These are phyloP conservation scores for Macaca fascicularis DNA, from an alignment of 2,113 vertebrate species.

Conservation along the genomic window DNA sequence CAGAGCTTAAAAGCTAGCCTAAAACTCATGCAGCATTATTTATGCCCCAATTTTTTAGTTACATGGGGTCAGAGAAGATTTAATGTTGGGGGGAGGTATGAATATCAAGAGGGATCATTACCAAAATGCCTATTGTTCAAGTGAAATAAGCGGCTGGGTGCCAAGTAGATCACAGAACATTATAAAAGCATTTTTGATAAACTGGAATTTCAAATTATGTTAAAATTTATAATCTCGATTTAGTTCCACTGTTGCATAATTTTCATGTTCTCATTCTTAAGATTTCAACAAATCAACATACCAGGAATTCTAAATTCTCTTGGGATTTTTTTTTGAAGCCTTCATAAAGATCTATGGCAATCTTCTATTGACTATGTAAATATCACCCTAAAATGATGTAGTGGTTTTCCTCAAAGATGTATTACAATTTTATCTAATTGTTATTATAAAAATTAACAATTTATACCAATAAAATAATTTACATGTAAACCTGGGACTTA, in stretches of 20 bases:
- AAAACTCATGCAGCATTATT: background rate
- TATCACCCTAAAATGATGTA: background rate
- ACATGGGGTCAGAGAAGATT: background rate
- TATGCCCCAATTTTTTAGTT: background rate
- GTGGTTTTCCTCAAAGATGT: background rate
- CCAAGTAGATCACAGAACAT: background rate
- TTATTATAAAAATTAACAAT: background rate
- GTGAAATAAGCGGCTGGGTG: background rate
- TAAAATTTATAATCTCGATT: background rate
- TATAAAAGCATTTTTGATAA: background rate
- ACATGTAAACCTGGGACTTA: background rate
- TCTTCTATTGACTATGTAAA: background rate
- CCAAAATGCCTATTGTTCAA: background rate
- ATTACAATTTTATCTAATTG: background rate
- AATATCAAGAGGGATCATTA: background rate
- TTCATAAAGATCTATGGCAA: background rate
- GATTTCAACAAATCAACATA: background rate
- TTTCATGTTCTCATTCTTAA: background rate
- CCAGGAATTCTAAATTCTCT: background rate
- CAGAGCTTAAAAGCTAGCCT: background rate
- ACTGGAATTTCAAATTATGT: background rate
- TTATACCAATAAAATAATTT: background rate
- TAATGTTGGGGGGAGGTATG: background rate
- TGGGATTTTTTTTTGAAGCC: background rate
- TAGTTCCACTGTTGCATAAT: background rate